Conservation (phyloP, 2,888 invertebrate genomes). For the Dryobota labecula region DNA sequence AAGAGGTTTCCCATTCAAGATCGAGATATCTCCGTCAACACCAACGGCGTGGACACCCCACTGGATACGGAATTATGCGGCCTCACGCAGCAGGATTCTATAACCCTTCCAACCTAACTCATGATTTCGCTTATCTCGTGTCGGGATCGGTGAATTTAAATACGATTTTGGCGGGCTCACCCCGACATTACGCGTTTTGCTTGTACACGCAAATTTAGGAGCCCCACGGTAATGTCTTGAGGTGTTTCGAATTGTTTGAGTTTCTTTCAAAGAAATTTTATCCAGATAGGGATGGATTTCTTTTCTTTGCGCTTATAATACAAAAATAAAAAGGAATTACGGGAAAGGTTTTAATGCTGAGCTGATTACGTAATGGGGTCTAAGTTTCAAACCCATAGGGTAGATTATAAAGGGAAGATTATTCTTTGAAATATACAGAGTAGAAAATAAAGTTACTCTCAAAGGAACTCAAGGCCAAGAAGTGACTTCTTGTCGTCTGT, state of each 20-base stretch:
- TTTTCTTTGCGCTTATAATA: constrained; percentile 59
- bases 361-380: constrained; percentile 55
- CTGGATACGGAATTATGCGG: constrained; percentile 86
- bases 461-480: constrained; percentile 10
- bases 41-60: constrained; percentile 76
- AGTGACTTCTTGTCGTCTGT: background rate
- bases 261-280: constrained; percentile 69
- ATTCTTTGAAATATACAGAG: background rate
- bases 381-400: constrained; percentile 34
- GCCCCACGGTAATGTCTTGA: constrained; percentile 75
- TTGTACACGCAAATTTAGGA: constrained; percentile 82
- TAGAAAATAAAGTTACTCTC: constrained; percentile 10
- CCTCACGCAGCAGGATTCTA: constrained; percentile 87
- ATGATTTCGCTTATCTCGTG: constrained; percentile 89
- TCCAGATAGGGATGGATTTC: constrained; percentile 64
- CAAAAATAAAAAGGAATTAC: constrained; percentile 52
- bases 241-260: constrained; percentile 76
- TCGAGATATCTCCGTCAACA: constrained; percentile 73
- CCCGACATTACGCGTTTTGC: constrained; percentile 79
- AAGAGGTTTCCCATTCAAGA: constrained; percentile 70
- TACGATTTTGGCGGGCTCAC: constrained; percentile 84
- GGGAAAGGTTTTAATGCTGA: constrained; percentile 45
- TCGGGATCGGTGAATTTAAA: constrained; percentile 88
- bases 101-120: constrained; percentile 88
- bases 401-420: constrained; percentile 40